Conservation (phyloP, 2,888 invertebrate genomes). For the Teleiodes luculella region DNA sequence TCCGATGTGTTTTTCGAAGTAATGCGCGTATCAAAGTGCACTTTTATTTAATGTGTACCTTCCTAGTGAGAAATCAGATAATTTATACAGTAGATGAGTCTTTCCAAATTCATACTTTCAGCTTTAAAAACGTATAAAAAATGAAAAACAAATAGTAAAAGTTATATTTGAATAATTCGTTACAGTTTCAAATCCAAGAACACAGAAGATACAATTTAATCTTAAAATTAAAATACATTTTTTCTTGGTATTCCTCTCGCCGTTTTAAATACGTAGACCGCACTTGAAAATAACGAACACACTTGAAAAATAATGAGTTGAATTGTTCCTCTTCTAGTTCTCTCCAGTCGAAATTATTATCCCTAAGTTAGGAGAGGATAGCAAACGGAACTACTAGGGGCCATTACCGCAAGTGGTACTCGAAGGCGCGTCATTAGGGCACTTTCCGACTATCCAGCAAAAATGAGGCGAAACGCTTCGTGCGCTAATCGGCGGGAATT, state of each 20-base stretch:
- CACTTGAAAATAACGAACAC: not conserved
- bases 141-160: too few relatives aligned
- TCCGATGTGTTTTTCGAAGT: conserved; percentile 33
- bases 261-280: conserved; percentile 1
- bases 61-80: too few relatives aligned
- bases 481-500: not conserved
- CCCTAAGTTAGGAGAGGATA: not conserved
- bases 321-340: conserved; percentile 1
- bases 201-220: not conserved
- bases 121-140: too few relatives aligned
- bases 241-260: not conserved
- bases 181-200: too few relatives aligned
- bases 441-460: conserved; percentile 67
- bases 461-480: conserved; percentile 36
- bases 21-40: not conserved
- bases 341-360: conserved; percentile 1
- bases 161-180: too few relatives aligned
- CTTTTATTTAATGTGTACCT: not conserved
- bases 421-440: conserved; percentile 50
- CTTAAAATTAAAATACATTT: not conserved
- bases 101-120: too few relatives aligned
- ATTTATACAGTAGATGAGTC: too few relatives aligned
- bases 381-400: conserved; percentile 16
- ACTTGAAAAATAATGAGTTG: conserved; percentile 3
- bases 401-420: conserved; percentile 42